Evolutionary conservation across 2,113 vertebrate species (phyloP).

Genomic region (Stictonetta naevosa): DNA sequence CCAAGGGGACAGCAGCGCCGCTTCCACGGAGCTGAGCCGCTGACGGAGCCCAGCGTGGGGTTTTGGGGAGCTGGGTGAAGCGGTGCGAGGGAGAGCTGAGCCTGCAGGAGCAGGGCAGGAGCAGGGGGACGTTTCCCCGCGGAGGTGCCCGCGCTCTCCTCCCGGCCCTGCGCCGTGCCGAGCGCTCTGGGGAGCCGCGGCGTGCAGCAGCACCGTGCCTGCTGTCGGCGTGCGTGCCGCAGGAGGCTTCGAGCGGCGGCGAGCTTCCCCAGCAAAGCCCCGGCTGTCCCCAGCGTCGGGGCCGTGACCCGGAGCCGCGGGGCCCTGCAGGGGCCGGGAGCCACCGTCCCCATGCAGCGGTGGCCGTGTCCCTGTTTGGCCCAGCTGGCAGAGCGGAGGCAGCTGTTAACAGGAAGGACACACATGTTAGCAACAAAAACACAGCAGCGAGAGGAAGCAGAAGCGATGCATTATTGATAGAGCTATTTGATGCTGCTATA

Average conservation of each 20-base stretch:
- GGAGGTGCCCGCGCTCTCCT: background rate
- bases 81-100: background rate
- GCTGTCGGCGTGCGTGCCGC: background rate
- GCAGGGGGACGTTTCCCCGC: background rate
- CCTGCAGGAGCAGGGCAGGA: background rate
- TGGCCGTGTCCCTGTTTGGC: conserved; percentile 52
- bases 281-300: background rate
- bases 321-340: background rate
- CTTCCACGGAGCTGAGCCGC: background rate
- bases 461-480: conserved; percentile 67
- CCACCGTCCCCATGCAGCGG: accelerated
- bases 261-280: background rate
- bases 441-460: conserved; percentile 56
- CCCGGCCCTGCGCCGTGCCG: background rate
- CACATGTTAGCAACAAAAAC: conserved; percentile 62
- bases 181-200: background rate
- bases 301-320: background rate
- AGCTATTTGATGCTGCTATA: conserved; percentile 69
- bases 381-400: conserved; percentile 4
- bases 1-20: background rate
- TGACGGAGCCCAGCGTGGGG: background rate
- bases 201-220: background rate
- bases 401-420: conserved; percentile 45
- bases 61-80: background rate
- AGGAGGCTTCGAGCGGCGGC: accelerated